Evolutionary conservation across 2,797 vertebrate genomes (phyloP).

Genomic region (Lepus oiostolus): DNA sequence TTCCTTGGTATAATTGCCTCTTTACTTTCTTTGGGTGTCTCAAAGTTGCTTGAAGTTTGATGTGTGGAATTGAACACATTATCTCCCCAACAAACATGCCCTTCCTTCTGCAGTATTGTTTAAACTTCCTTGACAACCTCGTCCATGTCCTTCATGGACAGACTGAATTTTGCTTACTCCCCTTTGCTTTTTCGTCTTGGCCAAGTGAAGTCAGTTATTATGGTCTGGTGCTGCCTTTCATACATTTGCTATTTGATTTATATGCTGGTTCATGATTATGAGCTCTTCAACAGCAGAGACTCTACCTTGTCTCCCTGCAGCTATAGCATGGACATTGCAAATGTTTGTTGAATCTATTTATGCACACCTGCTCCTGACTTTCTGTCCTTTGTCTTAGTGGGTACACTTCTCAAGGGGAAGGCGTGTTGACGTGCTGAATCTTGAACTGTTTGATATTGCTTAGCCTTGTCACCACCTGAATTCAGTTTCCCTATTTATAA

Average conservation of each 20-base stretch:
- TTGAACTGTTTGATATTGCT: background rate
- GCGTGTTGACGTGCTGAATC: slow-evolving; percentile 15
- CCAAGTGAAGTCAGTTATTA: background rate
- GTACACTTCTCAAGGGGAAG: slow-evolving; percentile 18
- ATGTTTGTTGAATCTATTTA: background rate
- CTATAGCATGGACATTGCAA: background rate
- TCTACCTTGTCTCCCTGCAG: background rate
- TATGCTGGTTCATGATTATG: background rate
- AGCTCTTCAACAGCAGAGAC: background rate
- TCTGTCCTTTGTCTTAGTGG: slow-evolving; percentile 31
- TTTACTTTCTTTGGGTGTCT: background rate
- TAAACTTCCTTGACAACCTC: background rate
- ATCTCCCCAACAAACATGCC: background rate
- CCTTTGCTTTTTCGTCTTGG: background rate
- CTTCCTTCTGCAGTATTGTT: background rate
- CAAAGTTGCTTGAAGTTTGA: slow-evolving; percentile 10
- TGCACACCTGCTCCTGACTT: background rate
- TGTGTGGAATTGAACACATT: background rate
- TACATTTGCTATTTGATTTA: slow-evolving; percentile 17
- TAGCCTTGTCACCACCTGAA: background rate
- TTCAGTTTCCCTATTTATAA: slow-evolving; percentile 56
- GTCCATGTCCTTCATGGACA: background rate
- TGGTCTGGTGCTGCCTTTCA: background rate
- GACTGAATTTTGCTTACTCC: background rate
- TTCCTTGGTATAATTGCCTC: background rate